Base-by-base conservation (phyloP, 2,888 invertebrate genomes). In the Tenodera sinensis region DNA sequence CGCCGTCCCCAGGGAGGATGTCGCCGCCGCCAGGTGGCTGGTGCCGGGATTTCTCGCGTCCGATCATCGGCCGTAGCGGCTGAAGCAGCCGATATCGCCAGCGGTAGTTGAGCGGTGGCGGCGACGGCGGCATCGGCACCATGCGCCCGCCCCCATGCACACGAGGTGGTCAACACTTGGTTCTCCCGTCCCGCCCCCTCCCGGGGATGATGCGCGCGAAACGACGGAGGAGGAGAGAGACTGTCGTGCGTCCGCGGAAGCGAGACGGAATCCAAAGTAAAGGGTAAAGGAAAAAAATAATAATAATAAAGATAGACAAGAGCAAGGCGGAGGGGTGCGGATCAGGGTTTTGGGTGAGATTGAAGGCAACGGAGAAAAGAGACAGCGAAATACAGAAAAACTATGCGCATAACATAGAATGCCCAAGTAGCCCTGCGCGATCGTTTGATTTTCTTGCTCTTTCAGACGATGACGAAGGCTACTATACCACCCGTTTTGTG, bases 361-460 rank as follows among this genome's bases (percentile, higher is more conserved):
- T 30, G 84, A 47, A 85, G 85, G 47, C 15, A 25, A 28, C 84
- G 28, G 71, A 85, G 87, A 83, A 15, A 83, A 87, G 83, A 87
- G 85, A 84, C 30, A 25, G 30, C 84, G 34, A 71, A 71, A 88
- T 83, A 88, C 34, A 88, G 83, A 89, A 86, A 89, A 85, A 89
- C 85, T 86, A 83, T 89, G 89, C 89, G 89, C 89, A 83, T 86
- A 89, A 87, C 89, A 89, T 89, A 89, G 86, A 86, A 89, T 89
- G 34, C 89, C 83, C 86, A 89, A 83, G 89, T 89, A 83, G 82
- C 89, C 89, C 89, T 89, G 89, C 89, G 89, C 89, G 82, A 89
- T 89, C 83, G 89, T 89, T 89, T 86, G 86, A 89, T 89, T 86
- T 89, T 89, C 89, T 89, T 89, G 83, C 89, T 89, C 87, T 54